Evolutionary conservation across 2,888 invertebrate genomes (phyloP), one percentile per base, ranked within the genome.

Genomic region (Hirtodrosophila duncani): DNA sequence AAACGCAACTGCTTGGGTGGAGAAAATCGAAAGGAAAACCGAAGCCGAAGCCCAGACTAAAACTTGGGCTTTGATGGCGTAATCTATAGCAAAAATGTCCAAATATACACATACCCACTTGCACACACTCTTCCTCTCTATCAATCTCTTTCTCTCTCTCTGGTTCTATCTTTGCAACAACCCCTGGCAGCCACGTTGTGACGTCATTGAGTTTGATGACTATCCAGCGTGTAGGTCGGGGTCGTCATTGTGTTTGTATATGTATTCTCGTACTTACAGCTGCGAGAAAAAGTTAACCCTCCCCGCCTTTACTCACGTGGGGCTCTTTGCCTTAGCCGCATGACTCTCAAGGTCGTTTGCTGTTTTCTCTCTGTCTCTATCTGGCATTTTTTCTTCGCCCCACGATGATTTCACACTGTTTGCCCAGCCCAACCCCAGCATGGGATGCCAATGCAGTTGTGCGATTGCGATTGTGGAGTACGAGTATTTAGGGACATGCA

Each of bases 311-410:
- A 36, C 77, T 70, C 75, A 56, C 53, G 52, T 69, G 46, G 55
- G 46, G 9, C 42, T 45, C 41, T 33, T 37, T 53, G 48, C 53
- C 58, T 53, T n/a, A n/a, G n/a, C n/a, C n/a, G n/a, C n/a, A n/a
- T n/a, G n/a, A n/a, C n/a, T n/a, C n/a, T 59, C 81, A 74, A 74
- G 72, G 72, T 77, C 81, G 56, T 80, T 77, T 59, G 58, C 29
- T 26, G 23, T 36, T 13, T 14, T 27, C 7, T 11, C 9, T 17
- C 9, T 10, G 8, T 9, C 23, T n/a, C 23, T 14, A 30, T 21
- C 11, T 26, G 13, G 16, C 5, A 10, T 38, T 29, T 8, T 38
- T 14, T 30, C 31, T 36, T 17, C 14, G 49, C 60, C 64, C 68
- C 37, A 34, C 24, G 77, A 71, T 80, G 80, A 80, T 60, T 77